phyloP scores from a whole-genome alignment of 2,113 vertebrate genomes.

The Nibea albiflora region DNA sequence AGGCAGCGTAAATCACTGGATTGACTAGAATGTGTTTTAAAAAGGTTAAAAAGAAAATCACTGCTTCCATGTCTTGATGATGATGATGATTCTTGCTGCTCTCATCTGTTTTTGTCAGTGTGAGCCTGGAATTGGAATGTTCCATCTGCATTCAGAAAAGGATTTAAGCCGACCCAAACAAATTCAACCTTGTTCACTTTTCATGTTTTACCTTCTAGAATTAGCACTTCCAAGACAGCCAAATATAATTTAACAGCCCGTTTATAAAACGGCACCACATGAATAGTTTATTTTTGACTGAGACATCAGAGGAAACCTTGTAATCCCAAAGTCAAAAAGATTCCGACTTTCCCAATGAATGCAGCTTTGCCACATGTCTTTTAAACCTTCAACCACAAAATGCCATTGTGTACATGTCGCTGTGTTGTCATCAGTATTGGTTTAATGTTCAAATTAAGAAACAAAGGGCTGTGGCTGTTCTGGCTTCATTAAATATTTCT shows the following conservation, averaged over 20 bases:
- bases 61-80: background rate
- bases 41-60: background rate
- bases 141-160: slow-evolving; percentile 1
- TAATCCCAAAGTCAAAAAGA: background rate
- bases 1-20: slow-evolving; percentile 5
- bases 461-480: background rate
- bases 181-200: background rate
- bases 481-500: too few relatives aligned
- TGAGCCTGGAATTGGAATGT: slow-evolving; percentile 10
- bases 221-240: background rate
- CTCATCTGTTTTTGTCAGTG: slow-evolving; percentile 19
- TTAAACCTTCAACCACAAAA: background rate
- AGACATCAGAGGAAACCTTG: background rate
- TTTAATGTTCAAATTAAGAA: background rate
- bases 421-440: background rate
- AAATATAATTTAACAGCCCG: background rate
- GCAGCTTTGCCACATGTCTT: background rate
- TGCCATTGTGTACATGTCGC: background rate
- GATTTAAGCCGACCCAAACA: background rate
- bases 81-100: slow-evolving; percentile 5
- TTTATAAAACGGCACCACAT: background rate
- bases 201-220: slow-evolving; percentile 4
- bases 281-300: background rate
- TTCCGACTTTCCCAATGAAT: background rate
- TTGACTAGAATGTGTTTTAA: background rate